Evolutionary conservation across 1,140 invertebrate species (phyloP), one percentile per base, ranked within the genome.

Genomic region (Dinothrombium tinctorium): DNA sequence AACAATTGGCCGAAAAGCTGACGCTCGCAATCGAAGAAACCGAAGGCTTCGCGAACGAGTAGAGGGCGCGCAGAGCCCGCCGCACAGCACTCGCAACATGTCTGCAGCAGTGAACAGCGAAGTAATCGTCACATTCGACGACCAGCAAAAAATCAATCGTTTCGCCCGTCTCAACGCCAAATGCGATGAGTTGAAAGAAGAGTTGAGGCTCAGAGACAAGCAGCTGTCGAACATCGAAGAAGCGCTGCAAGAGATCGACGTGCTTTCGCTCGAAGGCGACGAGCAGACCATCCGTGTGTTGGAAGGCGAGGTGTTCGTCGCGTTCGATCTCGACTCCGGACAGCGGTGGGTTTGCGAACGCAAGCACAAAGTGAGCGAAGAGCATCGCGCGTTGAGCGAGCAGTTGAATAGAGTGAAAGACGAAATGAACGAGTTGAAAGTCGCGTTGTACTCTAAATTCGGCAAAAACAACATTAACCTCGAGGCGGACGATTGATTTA

Each of bases 21-120:
- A 90, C 78, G 48, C 90, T 81, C 61, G 94, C 94, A 39, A 98
- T 99, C 54, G 92, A 99, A 67, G 90, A 98, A 69, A 98, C 92
- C 31, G 94, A 99, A 69, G 92, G 92, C 31, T 99, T 99, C 62
- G 90, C 86, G 40, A 87, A 96, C 61, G 92, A 98, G 66, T 95
- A n/a, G n/a, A n/a, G n/a, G n/a, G n/a, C n/a, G n/a, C n/a, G n/a
- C n/a, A n/a, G n/a, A n/a, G n/a, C n/a, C n/a, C n/a, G n/a, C n/a
- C n/a, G n/a, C n/a, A n/a, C n/a, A n/a, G n/a, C n/a, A 36, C 2
- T 21, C 11, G 1, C 20, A 36, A 7, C 8, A 36, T 36, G 33
- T 19, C 33, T 21, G 20, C 33, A 36, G 14, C 33, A 21, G 33
- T 28, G 14, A 29, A n/a, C 52, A 73, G 72, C 40, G 84, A 92